Evolutionary conservation across 1,140 invertebrate genomes (phyloP).

Genomic region (Drosophila funebris): DNA sequence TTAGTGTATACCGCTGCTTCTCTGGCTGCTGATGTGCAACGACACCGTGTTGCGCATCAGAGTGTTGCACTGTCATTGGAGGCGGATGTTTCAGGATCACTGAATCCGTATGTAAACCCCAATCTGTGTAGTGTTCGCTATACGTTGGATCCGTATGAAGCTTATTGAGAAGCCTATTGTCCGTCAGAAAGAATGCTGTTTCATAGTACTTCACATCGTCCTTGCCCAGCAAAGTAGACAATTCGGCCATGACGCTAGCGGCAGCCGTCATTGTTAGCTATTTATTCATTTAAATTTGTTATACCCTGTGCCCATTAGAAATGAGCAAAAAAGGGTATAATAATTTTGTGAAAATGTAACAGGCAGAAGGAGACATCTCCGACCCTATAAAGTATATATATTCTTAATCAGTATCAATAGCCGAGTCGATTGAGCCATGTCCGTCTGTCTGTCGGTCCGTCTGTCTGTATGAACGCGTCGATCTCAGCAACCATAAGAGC

Average conservation of each 20-base stretch:
- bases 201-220: constrained; percentile 88
- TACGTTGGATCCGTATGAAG: constrained; percentile 95
- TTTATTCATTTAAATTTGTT: too few species aligned
- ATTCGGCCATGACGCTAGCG: constrained; percentile 91
- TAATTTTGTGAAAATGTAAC: too few species aligned
- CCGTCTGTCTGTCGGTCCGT: too few species aligned
- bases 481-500: too few species aligned
- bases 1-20: constrained; percentile 88
- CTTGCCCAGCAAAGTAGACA: constrained; percentile 89
- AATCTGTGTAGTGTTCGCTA: constrained; percentile 93
- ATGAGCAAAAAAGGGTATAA: too few species aligned
- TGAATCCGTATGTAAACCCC: constrained; percentile 93
- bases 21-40: constrained; percentile 84
- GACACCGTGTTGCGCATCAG: neutral
- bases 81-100: constrained; percentile 89
- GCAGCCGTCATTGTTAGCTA: too few species aligned
- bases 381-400: too few species aligned
- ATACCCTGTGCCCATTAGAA: too few species aligned
- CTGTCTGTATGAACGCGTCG: too few species aligned
- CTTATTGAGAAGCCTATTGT: constrained; percentile 91
- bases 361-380: too few species aligned
- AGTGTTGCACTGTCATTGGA: constrained; percentile 54
- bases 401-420: too few species aligned
- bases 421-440: too few species aligned
- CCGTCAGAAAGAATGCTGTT: constrained; percentile 88